Evolutionary conservation across 2,797 vertebrate species (phyloP), one percentile per base, ranked within the genome.

Genomic region (Esox lucius): DNA sequence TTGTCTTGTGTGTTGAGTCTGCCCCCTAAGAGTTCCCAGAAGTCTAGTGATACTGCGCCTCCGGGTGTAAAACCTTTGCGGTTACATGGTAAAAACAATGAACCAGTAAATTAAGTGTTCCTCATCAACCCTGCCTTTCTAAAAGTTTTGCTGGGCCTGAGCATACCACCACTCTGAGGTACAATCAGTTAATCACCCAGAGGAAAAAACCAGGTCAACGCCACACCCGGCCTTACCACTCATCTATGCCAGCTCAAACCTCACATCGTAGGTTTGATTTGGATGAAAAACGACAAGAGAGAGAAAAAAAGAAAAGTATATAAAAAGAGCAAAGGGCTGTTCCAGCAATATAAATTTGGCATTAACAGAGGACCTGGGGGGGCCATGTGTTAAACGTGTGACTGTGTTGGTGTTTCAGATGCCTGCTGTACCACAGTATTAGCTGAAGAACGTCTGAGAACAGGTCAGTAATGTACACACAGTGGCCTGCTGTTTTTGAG

Each of bases 241-340:
- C 77, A 80, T 82, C 83, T 78, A 48, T 72, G 74, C 16, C 66
- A 17, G 76, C 70, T 77, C 75, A 74, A 81, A 76, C 81, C 80
- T 75, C 70, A 70, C 72, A 79, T 66, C 19, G 67, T 26, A 28
- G 15, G 39, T 71, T 49, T 26, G 24, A 59, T 0, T 11, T 9
- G 48, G 24, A 51, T 26, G 46, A 56, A 67, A 17, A 64, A 42
- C 33, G 35, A 59, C 17, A 62, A 35, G 22, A 35, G 66, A 64
- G 62, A 48, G 49, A 26, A 28, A 26, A 71, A 68, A 28, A 65
- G 3, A 31, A 12, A 65, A 33, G 33, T 39, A 39, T 39, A 39
- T 39, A 56, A 13, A 61, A 61, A 61, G n/a, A 24, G 56, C 22
- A 61, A 24, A 24, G 9, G 9, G 22, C 8, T 12, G 9, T 61